These are phyloP conservation scores for Craseonycteris thonglongyai DNA, from an alignment of 2,113 vertebrate genomes.

Conservation along the genomic window DNA sequence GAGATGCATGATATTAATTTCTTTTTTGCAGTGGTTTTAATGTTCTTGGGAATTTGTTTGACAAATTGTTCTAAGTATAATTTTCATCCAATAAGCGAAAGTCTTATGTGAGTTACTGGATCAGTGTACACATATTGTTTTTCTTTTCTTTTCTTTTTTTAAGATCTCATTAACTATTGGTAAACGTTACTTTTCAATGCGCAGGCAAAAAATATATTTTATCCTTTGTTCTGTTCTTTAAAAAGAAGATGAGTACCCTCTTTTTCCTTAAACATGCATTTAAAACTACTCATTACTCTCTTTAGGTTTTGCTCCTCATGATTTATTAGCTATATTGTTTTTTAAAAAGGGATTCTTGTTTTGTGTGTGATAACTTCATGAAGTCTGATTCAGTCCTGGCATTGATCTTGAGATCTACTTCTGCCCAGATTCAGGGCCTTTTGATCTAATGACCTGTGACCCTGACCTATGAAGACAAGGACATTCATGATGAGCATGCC, in stretches of 20 bases:
- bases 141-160: background rate
- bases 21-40: conserved; percentile 25
- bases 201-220: background rate
- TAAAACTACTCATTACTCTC: background rate
- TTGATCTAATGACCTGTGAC: background rate
- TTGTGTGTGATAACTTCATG: background rate
- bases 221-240: background rate
- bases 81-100: conserved; percentile 4
- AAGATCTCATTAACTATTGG: background rate
- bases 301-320: background rate
- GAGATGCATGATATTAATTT: conserved; percentile 26
- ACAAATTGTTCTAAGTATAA: conserved; percentile 42
- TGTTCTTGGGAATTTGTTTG: conserved; percentile 48
- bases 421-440: background rate
- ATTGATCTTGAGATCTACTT: fast-evolving
- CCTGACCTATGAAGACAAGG: background rate
- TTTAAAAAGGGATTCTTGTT: background rate
- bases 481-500: fast-evolving
- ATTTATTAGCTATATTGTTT: background rate
- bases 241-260: background rate
- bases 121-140: background rate
- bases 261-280: background rate
- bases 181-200: background rate
- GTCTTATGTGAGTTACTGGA: background rate
- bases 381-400: too few species aligned